A percentile compares a stretch with the other conserved stretches of the same genome.
Conservation (phyloP, 2,888 invertebrate genomes). For the Timandra comae region DNA sequence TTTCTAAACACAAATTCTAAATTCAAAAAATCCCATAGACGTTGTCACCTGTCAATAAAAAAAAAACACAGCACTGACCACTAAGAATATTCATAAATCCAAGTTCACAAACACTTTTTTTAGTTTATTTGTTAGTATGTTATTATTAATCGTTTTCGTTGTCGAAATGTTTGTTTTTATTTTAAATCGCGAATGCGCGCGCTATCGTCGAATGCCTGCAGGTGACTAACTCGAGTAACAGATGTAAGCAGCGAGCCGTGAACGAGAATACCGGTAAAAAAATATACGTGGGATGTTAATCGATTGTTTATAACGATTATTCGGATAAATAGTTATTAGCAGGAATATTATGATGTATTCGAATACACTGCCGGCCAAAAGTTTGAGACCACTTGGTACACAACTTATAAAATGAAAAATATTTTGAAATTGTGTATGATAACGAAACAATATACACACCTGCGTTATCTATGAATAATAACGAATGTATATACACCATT, state of each 20-base stretch:
- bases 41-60: conserved; percentile 3
- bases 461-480: too few relatives aligned
- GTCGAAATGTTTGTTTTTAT: conserved; percentile 22
- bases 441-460: too few relatives aligned
- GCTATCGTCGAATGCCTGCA: conserved; percentile 56
- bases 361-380: too few relatives aligned
- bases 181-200: conserved; percentile 48
- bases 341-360: too few relatives aligned
- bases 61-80: conserved; percentile 38
- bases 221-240: conserved; percentile 45
- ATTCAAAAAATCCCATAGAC: conserved; percentile 47
- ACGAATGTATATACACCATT: too few relatives aligned
- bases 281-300: conserved; percentile 42
- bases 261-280: conserved; percentile 44
- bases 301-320: conserved; percentile 6
- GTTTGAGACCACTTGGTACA: too few relatives aligned
- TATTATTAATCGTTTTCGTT: conserved; percentile 48
- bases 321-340: conserved; percentile 7
- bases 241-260: conserved; percentile 9
- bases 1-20: conserved; percentile 12
- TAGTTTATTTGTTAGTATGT: conserved; percentile 36
- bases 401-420: too few relatives aligned
- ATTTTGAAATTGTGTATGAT: too few relatives aligned
- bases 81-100: conserved; percentile 1
- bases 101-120: conserved; percentile 36